phyloP scores from a whole-genome alignment of 2,888 invertebrate genomes.

The Pterobdella sp. region DNA sequence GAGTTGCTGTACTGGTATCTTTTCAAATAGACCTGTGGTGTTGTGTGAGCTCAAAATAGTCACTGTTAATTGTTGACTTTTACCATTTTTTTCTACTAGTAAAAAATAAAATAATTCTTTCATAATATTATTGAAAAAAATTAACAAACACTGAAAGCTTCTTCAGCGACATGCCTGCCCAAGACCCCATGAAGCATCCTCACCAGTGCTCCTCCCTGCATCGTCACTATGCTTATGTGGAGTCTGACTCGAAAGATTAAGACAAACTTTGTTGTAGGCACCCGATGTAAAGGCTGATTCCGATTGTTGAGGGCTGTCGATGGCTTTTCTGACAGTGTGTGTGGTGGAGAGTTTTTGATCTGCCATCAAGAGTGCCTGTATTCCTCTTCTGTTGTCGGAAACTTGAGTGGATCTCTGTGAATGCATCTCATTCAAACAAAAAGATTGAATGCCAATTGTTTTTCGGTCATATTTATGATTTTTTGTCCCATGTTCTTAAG shows the following conservation, averaged over 20 bases:
- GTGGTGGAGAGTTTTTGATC: constrained; percentile 30
- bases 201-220: constrained; percentile 34
- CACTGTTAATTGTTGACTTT: background rate
- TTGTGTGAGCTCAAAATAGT: background rate
- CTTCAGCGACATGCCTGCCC: constrained; percentile 12
- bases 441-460: too few relatives aligned
- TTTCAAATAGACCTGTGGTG: constrained; percentile 14
- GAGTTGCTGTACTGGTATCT: constrained; percentile 10
- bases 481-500: too few relatives aligned
- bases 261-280: constrained; percentile 31
- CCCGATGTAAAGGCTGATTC: constrained; percentile 27
- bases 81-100: background rate
- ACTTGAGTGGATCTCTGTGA: constrained; percentile 30
- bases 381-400: constrained; percentile 29
- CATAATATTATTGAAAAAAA: background rate
- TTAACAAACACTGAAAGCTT: constrained; percentile 28
- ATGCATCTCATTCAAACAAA: too few relatives aligned
- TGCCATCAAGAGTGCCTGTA: constrained; percentile 22
- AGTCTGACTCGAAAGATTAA: background rate
- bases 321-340: constrained; percentile 27
- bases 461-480: too few relatives aligned
- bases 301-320: constrained; percentile 21
- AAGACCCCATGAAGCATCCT: constrained; percentile 32
- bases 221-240: background rate
- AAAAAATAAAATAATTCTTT: background rate